phyloP scores from a whole-genome alignment of 1,140 invertebrate genomes.

The Bombus haemorrhoidalis region DNA sequence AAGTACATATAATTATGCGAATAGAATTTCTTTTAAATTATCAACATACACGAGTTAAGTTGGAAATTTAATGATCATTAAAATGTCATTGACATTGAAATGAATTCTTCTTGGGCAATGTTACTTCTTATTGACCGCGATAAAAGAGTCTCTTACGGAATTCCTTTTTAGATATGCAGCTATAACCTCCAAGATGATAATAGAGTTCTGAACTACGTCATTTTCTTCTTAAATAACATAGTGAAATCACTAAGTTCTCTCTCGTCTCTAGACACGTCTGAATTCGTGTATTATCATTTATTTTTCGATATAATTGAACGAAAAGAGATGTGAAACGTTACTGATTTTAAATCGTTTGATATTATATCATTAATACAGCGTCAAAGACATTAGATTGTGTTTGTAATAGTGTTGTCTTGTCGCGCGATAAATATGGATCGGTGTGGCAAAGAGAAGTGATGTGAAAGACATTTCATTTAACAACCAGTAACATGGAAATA shows the following conservation, averaged over 20 bases:
- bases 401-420: slow-evolving; percentile 19
- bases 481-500: slow-evolving; percentile 70
- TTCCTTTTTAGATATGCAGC: slow-evolving; percentile 9
- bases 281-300: neutral
- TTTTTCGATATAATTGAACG: neutral
- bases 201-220: neutral
- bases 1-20: too few relatives aligned
- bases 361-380: neutral
- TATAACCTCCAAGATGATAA: slow-evolving; percentile 46
- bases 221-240: slow-evolving; percentile 9
- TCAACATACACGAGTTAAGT: neutral
- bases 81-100: neutral
- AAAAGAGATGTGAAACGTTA: neutral
- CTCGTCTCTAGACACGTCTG: neutral
- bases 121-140: neutral
- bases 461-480: slow-evolving; percentile 27
- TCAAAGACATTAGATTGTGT: neutral
- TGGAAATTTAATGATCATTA: neutral
- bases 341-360: neutral
- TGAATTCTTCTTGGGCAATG: neutral
- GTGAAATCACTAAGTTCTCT: neutral
- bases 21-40: neutral
- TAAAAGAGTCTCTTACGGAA: neutral
- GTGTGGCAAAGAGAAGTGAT: slow-evolving; percentile 12
- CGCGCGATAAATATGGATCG: slow-evolving; percentile 32